Conservation (phyloP, 92 coral and sea anemone genomes). For the Siderastrea radians region DNA sequence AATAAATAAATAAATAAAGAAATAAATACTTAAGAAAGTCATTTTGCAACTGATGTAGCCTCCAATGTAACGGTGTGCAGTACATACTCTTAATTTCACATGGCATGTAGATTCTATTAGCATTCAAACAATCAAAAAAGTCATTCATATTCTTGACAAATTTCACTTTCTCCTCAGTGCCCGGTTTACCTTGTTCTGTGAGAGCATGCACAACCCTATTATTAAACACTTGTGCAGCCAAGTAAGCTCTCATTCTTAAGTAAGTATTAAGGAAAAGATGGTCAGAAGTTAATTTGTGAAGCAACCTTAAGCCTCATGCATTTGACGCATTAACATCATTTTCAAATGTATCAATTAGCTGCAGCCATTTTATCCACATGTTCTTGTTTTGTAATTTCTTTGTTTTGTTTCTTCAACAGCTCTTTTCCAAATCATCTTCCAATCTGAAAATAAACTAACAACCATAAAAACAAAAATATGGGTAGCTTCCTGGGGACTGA, state of each 20-base stretch:
- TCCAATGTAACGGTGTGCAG: constrained; percentile 30
- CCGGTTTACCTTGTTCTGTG: constrained; percentile 50
- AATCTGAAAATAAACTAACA: constrained; percentile 52
- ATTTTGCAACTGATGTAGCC: constrained; percentile 53
- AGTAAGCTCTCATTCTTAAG: constrained; percentile 56
- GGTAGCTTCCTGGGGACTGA: constrained; percentile 56
- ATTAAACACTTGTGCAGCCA: constrained; percentile 58
- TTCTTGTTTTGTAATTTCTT: constrained; percentile 26
- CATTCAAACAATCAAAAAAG: constrained; percentile 58
- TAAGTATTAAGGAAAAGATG: constrained; percentile 55
- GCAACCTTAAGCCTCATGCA: constrained; percentile 50
- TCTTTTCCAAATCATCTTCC: constrained; percentile 57
- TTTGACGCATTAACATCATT: constrained; percentile 55
- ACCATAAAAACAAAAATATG: constrained; percentile 62
- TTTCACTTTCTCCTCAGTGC: constrained; percentile 55
- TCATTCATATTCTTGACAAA: constrained; percentile 56
- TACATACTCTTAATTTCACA: constrained; percentile 66
- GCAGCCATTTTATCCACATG: constrained; percentile 48
- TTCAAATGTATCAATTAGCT: constrained; percentile 57
- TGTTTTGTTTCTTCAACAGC: constrained; percentile 43
- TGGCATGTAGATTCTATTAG: constrained; percentile 38
- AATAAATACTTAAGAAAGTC: constrained; percentile 13
- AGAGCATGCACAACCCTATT: constrained; percentile 49
- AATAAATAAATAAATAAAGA: too few relatives aligned
- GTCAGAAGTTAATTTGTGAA: constrained; percentile 46